Evolutionary conservation across 2,797 vertebrate species (phyloP), one percentile per base, ranked within the genome.

Genomic region (Danio albolineatus): DNA sequence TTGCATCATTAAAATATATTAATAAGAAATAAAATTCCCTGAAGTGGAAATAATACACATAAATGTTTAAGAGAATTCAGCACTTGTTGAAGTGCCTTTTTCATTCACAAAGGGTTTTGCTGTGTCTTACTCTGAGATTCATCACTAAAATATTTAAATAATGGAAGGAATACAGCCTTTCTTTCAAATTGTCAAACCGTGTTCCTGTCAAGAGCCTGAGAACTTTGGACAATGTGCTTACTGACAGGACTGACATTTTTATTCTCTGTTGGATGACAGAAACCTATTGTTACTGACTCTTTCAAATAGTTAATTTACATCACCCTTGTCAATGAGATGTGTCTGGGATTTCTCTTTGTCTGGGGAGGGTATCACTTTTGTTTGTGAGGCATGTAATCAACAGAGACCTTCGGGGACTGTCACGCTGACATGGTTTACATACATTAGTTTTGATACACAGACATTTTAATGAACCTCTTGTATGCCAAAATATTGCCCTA

Each of bases 241-340:
- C 86, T 93, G 93, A 92, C 91, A 93, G 90, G 88, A 86, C 72
- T 94, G 93, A 91, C 93, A 94, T 94, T 94, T 94, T 89, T 89
- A 87, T 92, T 92, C 92, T 91, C 87, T 87, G 88, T 91, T 85
- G 85, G 82, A 90, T 94, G 93, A 94, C 93, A 94, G 91, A 91
- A 90, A 88, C 78, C 89, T 88, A 91, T 93, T 93, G 93, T 93
- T 94, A 86, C 87, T 75, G 83, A 82, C 87, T 91, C 86, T 88
- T 92, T 87, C 85, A 86, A 85, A 84, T 88, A 83, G 83, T 93
- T 92, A 88, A 92, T 92, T 88, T 85, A 89, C 89, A 91, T 88
- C 89, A 88, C 74, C 85, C 81, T 88, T 87, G 90, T 93, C 87
- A 88, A 78, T 64, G 86, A 85, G 85, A 88, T 83, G 81, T 76